Conservation (phyloP, 2,113 vertebrate genomes). For the Neoarius graeffei region DNA sequence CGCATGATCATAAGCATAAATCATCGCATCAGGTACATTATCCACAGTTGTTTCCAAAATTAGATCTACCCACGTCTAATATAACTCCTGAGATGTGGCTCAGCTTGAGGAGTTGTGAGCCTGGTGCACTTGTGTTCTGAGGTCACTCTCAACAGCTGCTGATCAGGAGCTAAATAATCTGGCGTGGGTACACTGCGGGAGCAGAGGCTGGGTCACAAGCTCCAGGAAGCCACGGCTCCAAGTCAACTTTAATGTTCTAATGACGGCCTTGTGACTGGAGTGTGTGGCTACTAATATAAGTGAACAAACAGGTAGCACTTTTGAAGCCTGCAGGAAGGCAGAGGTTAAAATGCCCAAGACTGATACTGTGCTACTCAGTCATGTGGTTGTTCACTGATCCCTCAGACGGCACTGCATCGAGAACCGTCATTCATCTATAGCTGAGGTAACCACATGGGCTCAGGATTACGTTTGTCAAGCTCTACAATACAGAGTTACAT, state of each 20-base stretch:
- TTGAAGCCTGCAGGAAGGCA: not conserved
- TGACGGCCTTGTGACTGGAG: conserved; percentile 66
- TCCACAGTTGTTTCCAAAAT: not conserved
- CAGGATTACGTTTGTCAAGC: no score
- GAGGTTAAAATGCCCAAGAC: not conserved
- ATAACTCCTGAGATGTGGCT: not conserved
- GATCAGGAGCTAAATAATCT: not conserved
- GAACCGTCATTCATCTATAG: no score
- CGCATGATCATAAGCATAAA: not conserved
- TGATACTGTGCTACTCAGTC: not conserved
- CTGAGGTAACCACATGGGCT: no score
- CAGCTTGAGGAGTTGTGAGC: conserved; percentile 1
- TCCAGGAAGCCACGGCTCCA: conserved; percentile 59
- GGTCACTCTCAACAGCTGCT: not conserved
- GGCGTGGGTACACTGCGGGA: conserved; percentile 55
- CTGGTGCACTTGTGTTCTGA: not conserved
- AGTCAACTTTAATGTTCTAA: conserved; percentile 72
- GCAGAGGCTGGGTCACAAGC: conserved; percentile 66
- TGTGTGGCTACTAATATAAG: conserved; percentile 60
- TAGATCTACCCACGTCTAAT: not conserved
- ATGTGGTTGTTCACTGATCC: not conserved
- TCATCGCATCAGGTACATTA: not conserved
- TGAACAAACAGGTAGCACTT: not conserved
- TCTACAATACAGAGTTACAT: no score
- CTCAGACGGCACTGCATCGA: no score